Evolutionary conservation across 1,140 invertebrate genomes (phyloP), one percentile per base, ranked within the genome.

Genomic region (Aricia agestis): DNA sequence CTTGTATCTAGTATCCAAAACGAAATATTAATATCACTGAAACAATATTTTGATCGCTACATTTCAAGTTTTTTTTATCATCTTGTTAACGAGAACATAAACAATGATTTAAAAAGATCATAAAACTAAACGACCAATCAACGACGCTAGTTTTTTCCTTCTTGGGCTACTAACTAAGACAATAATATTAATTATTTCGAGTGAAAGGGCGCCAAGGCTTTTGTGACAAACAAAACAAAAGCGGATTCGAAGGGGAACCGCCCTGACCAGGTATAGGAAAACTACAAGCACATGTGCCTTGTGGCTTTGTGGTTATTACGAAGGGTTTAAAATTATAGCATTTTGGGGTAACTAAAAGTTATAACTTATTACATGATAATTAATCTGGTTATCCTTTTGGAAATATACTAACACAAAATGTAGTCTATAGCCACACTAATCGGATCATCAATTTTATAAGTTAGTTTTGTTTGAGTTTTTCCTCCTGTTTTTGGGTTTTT

Each of bases 191-290:
- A 59, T 63, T 63, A 63, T 63, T 63, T 63, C 3, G 59, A 63
- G 59, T 63, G 59, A 63, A 63, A 63, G 59, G 58, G 10, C 19
- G 3, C 59, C 17, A 63, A 19, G 58, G 58, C 9, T 59, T 63
- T n/a, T 66, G 65, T 36, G 52, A 68, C 42, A 68, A 68, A 68
- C 42, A 68, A 57, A 13, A 52, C 42, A 63, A 63, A 63, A 63
- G 59, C 59, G 18, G 19, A 63, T 63, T 63, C 7, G 59, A 63
- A 63, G 59, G 59, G 59, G 19, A 63, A 63, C 59, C 59, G 59
- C 59, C 59, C 59, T 10, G 59, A 63, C 59, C 3, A 19, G 59
- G 0, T 19, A 13, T 25, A 11, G 59, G 59, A 63, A 63, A 63
- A 63, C 18, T 63, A 63, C 59, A 11, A 9, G 18, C 45, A 52